Evolutionary conservation across 2,888 invertebrate genomes (phyloP).

Genomic region (Tenthredo notha): DNA sequence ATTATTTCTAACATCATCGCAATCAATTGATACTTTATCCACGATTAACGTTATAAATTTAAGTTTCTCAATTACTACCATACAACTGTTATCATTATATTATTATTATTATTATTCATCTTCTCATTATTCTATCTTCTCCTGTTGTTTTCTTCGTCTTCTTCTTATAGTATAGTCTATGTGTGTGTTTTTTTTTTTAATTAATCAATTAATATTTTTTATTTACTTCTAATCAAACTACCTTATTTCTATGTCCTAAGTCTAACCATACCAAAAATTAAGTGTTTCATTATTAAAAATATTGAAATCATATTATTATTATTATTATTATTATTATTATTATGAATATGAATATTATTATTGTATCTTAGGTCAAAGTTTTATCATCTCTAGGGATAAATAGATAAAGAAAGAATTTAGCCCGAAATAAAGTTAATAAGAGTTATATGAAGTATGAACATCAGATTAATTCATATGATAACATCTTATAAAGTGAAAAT

Average conservation of each 20-base stretch:
- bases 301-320: conserved; percentile 36
- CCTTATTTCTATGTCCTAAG: conserved; percentile 25
- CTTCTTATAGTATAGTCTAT: conserved; percentile 14
- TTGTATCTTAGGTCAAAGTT: background rate
- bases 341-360: background rate
- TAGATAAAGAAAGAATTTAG: background rate
- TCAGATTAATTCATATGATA: background rate
- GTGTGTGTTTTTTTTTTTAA: background rate
- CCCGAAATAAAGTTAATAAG: background rate
- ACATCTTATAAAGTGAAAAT: background rate
- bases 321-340: background rate
- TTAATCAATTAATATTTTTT: background rate
- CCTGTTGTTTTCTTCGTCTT: conserved; percentile 35
- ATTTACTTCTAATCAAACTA: background rate
- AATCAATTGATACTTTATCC: background rate
- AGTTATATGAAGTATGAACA: background rate
- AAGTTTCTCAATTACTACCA: conserved; percentile 10
- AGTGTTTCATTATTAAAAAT: conserved; percentile 47
- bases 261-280: conserved; percentile 52
- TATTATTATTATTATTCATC: background rate
- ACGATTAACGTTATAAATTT: background rate
- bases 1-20: background rate
- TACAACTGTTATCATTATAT: background rate
- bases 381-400: background rate
- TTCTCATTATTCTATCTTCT: conserved; percentile 33